These are phyloP conservation scores for Shargacucullia verbasci DNA, from an alignment of 2,888 invertebrate genomes.

Conservation along the genomic window DNA sequence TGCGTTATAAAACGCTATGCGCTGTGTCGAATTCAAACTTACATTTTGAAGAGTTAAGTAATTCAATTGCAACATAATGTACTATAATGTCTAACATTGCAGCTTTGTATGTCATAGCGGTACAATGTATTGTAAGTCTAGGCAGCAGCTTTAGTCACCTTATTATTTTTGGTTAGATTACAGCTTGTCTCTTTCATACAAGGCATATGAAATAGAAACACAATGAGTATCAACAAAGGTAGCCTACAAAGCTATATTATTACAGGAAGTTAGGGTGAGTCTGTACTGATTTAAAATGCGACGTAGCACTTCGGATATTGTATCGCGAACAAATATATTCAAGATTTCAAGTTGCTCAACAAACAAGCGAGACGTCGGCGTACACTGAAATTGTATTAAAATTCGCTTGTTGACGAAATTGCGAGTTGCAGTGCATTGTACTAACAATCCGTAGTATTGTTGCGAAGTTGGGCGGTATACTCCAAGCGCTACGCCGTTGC, in stretches of 20 bases:
- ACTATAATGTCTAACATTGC: too few relatives aligned
- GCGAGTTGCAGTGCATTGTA: constrained; percentile 49
- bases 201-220: constrained; percentile 22
- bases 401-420: constrained; percentile 54
- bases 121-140: too few relatives aligned
- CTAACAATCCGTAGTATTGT: constrained; percentile 45
- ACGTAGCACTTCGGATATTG: constrained; percentile 44
- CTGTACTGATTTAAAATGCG: constrained; percentile 47
- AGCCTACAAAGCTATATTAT: constrained; percentile 13
- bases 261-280: constrained; percentile 39
- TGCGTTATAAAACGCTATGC: too few relatives aligned
- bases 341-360: constrained; percentile 25
- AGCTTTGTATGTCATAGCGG: too few relatives aligned
- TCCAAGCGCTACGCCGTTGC: constrained; percentile 8
- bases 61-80: too few relatives aligned
- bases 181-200: neutral
- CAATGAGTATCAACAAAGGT: constrained; percentile 13
- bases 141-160: too few relatives aligned
- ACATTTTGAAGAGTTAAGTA: too few relatives aligned
- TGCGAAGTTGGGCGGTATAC: constrained; percentile 44
- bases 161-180: too few relatives aligned
- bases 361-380: constrained; percentile 39
- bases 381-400: constrained; percentile 54
- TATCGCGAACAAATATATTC: constrained; percentile 50
- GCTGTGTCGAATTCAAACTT: neutral